These are phyloP conservation scores for Listronotus oregonensis DNA, from an alignment of 1,140 invertebrate species.

Conservation along the genomic window DNA sequence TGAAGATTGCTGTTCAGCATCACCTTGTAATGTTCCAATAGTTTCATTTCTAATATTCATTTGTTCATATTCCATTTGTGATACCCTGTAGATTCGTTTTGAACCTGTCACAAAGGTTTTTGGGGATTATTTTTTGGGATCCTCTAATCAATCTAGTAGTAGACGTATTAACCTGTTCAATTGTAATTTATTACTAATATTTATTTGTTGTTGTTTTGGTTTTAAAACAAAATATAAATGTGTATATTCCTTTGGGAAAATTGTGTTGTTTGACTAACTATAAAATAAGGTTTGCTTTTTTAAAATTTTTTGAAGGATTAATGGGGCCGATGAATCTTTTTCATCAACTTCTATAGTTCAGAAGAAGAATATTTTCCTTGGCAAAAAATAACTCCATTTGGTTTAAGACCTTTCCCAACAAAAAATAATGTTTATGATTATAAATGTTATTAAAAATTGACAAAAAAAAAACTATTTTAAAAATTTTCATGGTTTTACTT, in stretches of 20 bases:
- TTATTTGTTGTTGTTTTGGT: slow-evolving; percentile 50
- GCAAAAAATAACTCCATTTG: slow-evolving; percentile 85
- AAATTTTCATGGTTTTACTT: too few species aligned
- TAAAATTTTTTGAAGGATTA: slow-evolving; percentile 68
- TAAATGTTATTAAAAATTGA: too few species aligned
- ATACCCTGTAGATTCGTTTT: too few species aligned
- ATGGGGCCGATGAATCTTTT: slow-evolving; percentile 85
- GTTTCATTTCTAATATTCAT: too few species aligned
- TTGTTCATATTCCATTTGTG: too few species aligned
- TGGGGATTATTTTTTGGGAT: too few species aligned
- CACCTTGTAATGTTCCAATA: too few species aligned
- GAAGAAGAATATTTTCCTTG: slow-evolving; percentile 91
- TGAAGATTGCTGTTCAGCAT: too few species aligned
- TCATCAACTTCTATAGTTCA: slow-evolving; percentile 77
- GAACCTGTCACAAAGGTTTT: too few species aligned
- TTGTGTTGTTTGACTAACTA: slow-evolving; percentile 82
- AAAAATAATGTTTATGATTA: slow-evolving; percentile 17
- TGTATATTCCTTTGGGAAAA: slow-evolving; percentile 91
- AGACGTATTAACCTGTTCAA: not conserved
- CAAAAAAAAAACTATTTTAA: too few species aligned
- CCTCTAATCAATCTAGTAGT: too few species aligned
- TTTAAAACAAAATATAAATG: slow-evolving; percentile 90
- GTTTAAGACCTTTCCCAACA: slow-evolving; percentile 66
- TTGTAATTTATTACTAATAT: not conserved
- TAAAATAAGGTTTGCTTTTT: slow-evolving; percentile 74